A percentile compares a stretch with the other conserved stretches of the same genome.
Conservation (phyloP, 2,113 vertebrate genomes). For the Protomyctophum bolini region DNA sequence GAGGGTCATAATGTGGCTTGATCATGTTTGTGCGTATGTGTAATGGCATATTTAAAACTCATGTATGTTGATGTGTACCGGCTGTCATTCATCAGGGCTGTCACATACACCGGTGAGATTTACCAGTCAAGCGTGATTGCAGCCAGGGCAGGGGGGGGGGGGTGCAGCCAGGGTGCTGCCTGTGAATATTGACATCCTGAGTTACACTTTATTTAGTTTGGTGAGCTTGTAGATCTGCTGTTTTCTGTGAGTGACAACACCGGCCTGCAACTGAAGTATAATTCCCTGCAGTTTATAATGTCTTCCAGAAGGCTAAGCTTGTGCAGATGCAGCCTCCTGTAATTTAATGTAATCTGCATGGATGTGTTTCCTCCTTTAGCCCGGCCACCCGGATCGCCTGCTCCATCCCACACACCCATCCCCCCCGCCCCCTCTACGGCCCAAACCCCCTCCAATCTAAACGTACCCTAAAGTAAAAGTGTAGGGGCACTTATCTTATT, state of each 20-base stretch:
- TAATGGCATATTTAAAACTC: background rate
- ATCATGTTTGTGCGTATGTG: background rate
- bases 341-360: conserved; percentile 67
- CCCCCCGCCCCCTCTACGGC: too few species aligned
- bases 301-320: conserved; percentile 64
- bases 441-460: conserved; percentile 17
- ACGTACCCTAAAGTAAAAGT: conserved; percentile 17
- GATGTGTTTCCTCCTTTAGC: conserved; percentile 55
- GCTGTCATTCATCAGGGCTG: conserved; percentile 38
- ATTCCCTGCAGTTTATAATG: conserved; percentile 46
- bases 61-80: conserved; percentile 12
- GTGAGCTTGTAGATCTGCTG: too few species aligned
- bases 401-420: background rate
- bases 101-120: conserved; percentile 30
- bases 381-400: conserved; percentile 59
- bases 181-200: too few species aligned
- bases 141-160: conserved; percentile 9
- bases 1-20: too few species aligned
- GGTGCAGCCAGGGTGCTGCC: too few species aligned
- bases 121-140: conserved; percentile 37
- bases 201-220: too few species aligned
- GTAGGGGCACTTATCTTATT: conserved; percentile 10
- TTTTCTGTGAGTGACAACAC: too few species aligned
- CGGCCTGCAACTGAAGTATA: too few species aligned
- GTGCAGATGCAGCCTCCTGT: conserved; percentile 67